A percentile compares a stretch with the other conserved stretches of the same genome.
Conservation (phyloP, 2,888 invertebrate species). For the Andrena bucephala region DNA sequence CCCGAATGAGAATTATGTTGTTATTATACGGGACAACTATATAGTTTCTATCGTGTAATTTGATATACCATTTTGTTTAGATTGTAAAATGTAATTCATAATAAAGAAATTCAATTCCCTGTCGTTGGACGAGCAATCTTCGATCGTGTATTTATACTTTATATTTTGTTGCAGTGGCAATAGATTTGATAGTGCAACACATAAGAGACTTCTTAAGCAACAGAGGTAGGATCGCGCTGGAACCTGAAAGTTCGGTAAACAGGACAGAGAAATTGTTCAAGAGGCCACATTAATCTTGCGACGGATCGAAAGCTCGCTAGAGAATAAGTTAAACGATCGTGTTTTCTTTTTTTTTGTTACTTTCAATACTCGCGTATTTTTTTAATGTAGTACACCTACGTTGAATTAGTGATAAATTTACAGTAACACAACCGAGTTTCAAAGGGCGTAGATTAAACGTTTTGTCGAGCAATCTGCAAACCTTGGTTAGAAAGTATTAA, state of each 20-base stretch:
- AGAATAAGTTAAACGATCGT: conserved; percentile 32
- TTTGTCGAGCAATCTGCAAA: conserved; percentile 19
- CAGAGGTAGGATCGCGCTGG: conserved; percentile 83
- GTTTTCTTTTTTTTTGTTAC: conserved; percentile 22
- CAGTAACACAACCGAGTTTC: conserved; percentile 31
- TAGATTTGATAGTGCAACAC: conserved; percentile 98
- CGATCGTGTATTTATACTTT: conserved; percentile 45
- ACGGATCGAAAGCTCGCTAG: conserved; percentile 16
- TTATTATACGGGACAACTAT: conserved; percentile 22
- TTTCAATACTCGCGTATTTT: conserved; percentile 38
- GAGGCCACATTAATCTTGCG: conserved; percentile 80
- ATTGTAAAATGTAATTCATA: conserved; percentile 56
- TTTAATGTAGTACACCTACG: conserved; percentile 29
- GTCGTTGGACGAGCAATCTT: conserved; percentile 26
- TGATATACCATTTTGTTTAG: conserved; percentile 50
- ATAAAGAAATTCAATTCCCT: conserved; percentile 56
- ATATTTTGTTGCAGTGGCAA: conserved; percentile 93
- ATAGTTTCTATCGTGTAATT: conserved; percentile 56
- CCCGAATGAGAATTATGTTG: not conserved
- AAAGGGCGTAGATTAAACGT: conserved; percentile 13
- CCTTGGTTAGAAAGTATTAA: conserved; percentile 38
- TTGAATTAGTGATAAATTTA: conserved; percentile 27
- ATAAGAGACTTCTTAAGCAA: conserved; percentile 95
- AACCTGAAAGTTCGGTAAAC: conserved; percentile 79
- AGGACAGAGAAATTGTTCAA: conserved; percentile 78